Conservation (phyloP, 2,797 vertebrate genomes). For the Catamblyrhynchus diadema region DNA sequence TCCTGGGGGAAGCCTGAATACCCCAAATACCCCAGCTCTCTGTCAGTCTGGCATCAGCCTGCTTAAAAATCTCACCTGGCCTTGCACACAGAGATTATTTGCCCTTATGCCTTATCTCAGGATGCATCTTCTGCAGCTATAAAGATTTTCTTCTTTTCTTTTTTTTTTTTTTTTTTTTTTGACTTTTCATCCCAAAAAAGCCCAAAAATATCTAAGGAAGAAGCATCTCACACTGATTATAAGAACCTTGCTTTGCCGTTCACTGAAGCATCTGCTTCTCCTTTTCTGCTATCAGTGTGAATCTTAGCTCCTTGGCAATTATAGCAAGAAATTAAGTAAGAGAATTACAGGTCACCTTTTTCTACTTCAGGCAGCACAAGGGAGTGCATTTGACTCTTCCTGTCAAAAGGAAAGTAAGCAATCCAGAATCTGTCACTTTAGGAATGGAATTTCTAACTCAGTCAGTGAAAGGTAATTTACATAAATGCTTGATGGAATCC, state of each 20-base stretch:
- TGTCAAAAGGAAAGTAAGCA: not conserved
- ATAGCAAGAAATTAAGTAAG: not conserved
- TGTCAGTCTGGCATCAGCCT: not conserved
- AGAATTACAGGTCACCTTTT: not conserved
- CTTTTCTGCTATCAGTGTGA: not conserved
- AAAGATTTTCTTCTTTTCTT: not conserved
- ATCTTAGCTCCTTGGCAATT: not conserved
- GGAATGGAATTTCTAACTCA: not conserved
- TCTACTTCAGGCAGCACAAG: not conserved
- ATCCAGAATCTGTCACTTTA: not conserved
- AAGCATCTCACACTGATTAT: not conserved
- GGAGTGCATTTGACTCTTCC: not conserved
- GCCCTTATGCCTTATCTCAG: not conserved
- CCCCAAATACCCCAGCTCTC: not conserved
- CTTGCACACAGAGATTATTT: not conserved
- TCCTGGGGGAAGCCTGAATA: not conserved
- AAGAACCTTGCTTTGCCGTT: not conserved
- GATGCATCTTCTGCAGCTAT: not conserved
- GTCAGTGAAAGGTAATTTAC: not conserved
- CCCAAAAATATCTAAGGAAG: not conserved
- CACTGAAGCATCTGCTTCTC: not conserved
- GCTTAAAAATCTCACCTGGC: not conserved
- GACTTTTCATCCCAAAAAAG: not conserved
- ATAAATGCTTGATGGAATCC: not conserved
- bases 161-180: too few species aligned